Evolutionary conservation across 2,797 vertebrate species (phyloP).

Genomic region (Sebastolobus alascanus): DNA sequence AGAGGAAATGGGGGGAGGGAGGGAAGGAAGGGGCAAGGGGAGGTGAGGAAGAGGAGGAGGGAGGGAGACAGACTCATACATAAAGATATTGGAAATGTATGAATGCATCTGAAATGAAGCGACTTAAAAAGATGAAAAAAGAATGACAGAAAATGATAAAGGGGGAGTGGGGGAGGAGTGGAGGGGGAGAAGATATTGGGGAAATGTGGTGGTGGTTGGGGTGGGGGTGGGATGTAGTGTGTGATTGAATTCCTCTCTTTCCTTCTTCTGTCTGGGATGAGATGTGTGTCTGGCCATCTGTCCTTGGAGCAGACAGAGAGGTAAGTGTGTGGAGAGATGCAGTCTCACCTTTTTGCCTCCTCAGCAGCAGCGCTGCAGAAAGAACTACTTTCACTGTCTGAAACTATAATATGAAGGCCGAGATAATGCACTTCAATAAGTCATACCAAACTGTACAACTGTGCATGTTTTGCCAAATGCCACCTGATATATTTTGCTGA

Average conservation of each 20-base stretch:
- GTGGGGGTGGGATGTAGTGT: slow-evolving; percentile 22
- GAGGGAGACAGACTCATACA: slow-evolving; percentile 82
- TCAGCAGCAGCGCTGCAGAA: slow-evolving; percentile 61
- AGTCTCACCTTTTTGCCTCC: slow-evolving; percentile 69
- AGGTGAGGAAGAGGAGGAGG: slow-evolving; percentile 14
- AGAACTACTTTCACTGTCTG: slow-evolving; percentile 14
- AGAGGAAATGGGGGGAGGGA: slow-evolving; percentile 24
- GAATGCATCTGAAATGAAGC: slow-evolving; percentile 88
- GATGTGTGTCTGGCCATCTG: slow-evolving; percentile 71
- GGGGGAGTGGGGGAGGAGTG: slow-evolving; percentile 35
- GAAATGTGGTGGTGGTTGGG: slow-evolving; percentile 21
- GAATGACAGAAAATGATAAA: slow-evolving; percentile 72
- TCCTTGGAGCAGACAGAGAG: slow-evolving; percentile 70
- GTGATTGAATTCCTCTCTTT: slow-evolving; percentile 71
- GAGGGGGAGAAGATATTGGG: slow-evolving; percentile 21
- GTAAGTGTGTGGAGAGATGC: slow-evolving; percentile 64
- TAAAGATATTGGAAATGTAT: slow-evolving; percentile 90
- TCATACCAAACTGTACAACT: background rate
- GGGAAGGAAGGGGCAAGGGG: slow-evolving; percentile 25
- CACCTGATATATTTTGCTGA: background rate
- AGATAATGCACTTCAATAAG: background rate
- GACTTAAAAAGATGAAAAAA: slow-evolving; percentile 78
- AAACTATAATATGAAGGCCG: background rate
- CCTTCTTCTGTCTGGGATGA: slow-evolving; percentile 62
- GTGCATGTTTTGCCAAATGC: background rate